Base-by-base conservation (phyloP, 2,113 vertebrate genomes). In the Corapipo altera region DNA sequence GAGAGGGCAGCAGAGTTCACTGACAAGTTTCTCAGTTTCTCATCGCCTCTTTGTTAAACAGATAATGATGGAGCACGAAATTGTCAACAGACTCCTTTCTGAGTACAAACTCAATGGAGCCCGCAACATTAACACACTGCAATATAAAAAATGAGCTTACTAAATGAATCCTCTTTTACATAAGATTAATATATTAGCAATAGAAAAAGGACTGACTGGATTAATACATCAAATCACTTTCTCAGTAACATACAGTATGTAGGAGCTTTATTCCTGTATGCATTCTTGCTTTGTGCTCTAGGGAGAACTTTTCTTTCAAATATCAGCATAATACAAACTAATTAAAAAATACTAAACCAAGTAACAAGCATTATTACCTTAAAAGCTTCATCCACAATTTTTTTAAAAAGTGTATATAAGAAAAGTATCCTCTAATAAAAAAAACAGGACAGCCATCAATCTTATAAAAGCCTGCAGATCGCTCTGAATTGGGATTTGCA, bases 1-100 rank as follows among this genome's bases (percentile, higher is more conserved):
- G 49, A 97, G 93, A 97, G 94, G 96, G 94, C 91, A 91, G 95
- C 67, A 71, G 8, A 46, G 75, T 13, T 92, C 95, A 62, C 37
- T 28, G 21, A 35, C 6, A 30, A 58, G 28, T 21, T 52, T 9
- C 35, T 16, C 57, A 24, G 1, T 55, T 30, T 65, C 69, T 71
- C n/a, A 17, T 5, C 12, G 19, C 67, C 64, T 57, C 77, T 67
- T 30, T 41, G 39, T 58, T 21, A 51, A 5, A 22, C 39, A 7
- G 32, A 2, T 6, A 39, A 24, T 4, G 58, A 52, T 4, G 39
- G 44, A 92, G 81, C 46, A 15, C 19, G 8, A 21, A n/a, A 44
- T 1, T 70, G 71, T 2, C 76, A 64, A 32, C 61, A 73, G 61
- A 33, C 43, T 72, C 41, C 75, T 66, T 21, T 11, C 67, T 11